Evolutionary conservation across 1,140 invertebrate species (phyloP), one percentile per base, ranked within the genome.

Genomic region (Mya arenaria): DNA sequence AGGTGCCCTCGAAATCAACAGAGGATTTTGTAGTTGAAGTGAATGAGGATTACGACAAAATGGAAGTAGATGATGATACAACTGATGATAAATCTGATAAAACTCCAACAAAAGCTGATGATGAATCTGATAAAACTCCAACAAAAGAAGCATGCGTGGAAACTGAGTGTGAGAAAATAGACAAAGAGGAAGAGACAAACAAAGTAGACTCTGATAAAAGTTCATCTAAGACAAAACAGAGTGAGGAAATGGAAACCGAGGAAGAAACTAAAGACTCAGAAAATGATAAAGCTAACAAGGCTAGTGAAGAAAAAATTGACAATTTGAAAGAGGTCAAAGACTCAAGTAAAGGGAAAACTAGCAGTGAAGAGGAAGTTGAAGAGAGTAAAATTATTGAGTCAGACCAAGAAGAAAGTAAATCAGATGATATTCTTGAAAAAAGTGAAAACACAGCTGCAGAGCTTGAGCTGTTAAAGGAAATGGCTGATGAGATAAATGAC

Each of bases 401-500:
- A 37, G 32, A 41, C n/a, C 36, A 65, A 25, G 8, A 5, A 77
- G 56, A 55, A 63, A 48, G 32, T 1, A 65, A 41, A 41, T 39
- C 39, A 60, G 19, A 60, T 69, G 52, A 66, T 65, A 48, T 41
- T 36, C 28, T 68, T 48, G 62, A 85, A 25, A 17, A 82, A 81
- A 80, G 77, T 52, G 86, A 89, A 84, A 89, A 87, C 80, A 74
- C 84, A 23, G 84, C 84, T 58, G 88, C 87, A 28, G 85, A 89
- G 34, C 73, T 88, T 19, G 86, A 87, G 85, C 88, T 87, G 25
- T 65, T 89, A n/a, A 85, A 88, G 55, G 85, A 93, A 88, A 87
- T 93, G 87, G 85, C 87, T 60, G 87, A 88, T 90, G 92, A 90
- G 69, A 87, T 90, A 71, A 82, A 83, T 82, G 92, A 89, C 77